Base-by-base conservation (phyloP, 2,888 invertebrate species). In the Parelbella ahira region DNA sequence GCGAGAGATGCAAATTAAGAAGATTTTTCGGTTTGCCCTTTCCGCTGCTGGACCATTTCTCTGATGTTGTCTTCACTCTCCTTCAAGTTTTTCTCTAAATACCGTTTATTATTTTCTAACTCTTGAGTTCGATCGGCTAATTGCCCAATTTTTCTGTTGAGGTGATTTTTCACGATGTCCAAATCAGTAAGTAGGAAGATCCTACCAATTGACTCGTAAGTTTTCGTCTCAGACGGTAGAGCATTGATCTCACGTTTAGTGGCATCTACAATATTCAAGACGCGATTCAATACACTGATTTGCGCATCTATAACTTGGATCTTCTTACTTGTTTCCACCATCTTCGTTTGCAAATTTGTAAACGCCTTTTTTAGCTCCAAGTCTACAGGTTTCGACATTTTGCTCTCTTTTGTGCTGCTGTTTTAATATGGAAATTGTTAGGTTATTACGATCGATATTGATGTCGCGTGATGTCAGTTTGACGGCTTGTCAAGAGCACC, bases 51-150 rank as follows among this genome's bases (percentile, higher is more conserved):
- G 0, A 94, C 91, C 90, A 96, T 91, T 88, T 96, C 96, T 55
- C 96, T 86, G 29, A 97, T 89, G 68, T 94, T 94, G 69, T 95
- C 92, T 80, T 95, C 94, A 62, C 93, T 93, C 66, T 96, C 96
- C 68, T 94, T 94, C 49, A 97, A 81, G 70, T 90, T 95, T 56
- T 91, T 90, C 64, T 95, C 94, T 58, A 97, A 82, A 70, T 94
- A 94, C n/a, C 89, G 77, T 78, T 95, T 96, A 57, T 91, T 94
- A 50, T 89, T 90, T 78, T 93, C 92, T 48, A 94, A 80, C 24
- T 90, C 90, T 62, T 91, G 90, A n/a, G 93, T 92, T 67, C 93
- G 91, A 66, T 93, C 79, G 58, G 91, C 79, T 56, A 91, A 78
- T 20, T 68, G 63, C 10, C 71, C 77, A 65, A 88, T 91, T 58